A percentile compares a stretch with the other conserved stretches of the same genome.
Evolutionary conservation across 2,797 vertebrate genomes (phyloP).

Genomic region (Picus viridis): DNA sequence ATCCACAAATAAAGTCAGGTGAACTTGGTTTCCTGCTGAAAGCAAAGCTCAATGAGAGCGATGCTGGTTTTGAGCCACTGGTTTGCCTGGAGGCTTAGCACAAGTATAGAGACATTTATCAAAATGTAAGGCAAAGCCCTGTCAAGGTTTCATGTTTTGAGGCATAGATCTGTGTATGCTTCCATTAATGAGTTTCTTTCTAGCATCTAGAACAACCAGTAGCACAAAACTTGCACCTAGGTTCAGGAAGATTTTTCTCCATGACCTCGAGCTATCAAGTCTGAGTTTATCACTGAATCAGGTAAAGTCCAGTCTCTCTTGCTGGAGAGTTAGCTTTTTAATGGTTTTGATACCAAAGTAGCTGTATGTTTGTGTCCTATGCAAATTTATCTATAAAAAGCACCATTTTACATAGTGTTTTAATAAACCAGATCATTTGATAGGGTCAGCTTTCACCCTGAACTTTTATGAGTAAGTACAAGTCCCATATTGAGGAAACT

Average conservation of each 20-base stretch:
- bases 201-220: not conserved
- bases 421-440: not conserved
- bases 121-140: not conserved
- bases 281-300: not conserved
- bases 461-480: not conserved
- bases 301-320: not conserved
- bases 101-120: not conserved
- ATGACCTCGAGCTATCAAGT: not conserved
- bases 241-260: not conserved
- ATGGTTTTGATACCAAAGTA: not conserved
- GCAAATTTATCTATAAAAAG: not conserved
- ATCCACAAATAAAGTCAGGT: not conserved
- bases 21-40: slow-evolving; percentile 16
- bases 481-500: not conserved
- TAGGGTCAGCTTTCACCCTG: not conserved
- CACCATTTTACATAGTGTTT: not conserved
- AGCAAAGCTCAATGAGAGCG: not conserved
- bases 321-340: not conserved
- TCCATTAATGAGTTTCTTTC: not conserved
- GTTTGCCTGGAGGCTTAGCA: not conserved
- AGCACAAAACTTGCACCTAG: not conserved
- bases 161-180: not conserved
- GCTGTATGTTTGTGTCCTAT: not conserved
- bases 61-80: not conserved
- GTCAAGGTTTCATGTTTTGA: not conserved